Evolutionary conservation across 2,888 invertebrate species (phyloP).

Genomic region (Trachelus stipa): DNA sequence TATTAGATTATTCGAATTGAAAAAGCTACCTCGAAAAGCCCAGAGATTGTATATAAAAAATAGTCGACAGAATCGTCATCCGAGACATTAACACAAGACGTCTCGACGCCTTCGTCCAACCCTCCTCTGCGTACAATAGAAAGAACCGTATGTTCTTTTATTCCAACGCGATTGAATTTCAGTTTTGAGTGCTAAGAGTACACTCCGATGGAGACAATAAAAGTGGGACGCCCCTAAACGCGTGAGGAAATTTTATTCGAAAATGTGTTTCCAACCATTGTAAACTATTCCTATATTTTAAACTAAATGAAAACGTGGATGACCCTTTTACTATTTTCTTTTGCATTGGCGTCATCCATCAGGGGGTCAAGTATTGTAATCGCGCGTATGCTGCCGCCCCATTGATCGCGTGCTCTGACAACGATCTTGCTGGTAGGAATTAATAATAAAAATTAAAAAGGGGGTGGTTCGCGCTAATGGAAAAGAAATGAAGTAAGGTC

Average conservation of each 20-base stretch:
- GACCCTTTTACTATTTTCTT: not conserved
- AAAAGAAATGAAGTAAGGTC: slow-evolving; percentile 16
- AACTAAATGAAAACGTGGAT: slow-evolving; percentile 19
- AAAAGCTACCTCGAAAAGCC: not conserved
- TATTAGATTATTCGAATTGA: not conserved
- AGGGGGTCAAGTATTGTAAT: not conserved
- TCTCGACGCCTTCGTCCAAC: not conserved
- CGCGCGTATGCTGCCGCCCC: not conserved
- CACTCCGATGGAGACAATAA: slow-evolving; percentile 36
- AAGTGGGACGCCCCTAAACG: slow-evolving; percentile 53
- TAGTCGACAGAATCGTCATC: not conserved
- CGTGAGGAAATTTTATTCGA: slow-evolving; percentile 26
- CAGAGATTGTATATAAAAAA: not conserved
- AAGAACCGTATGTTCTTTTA: not conserved
- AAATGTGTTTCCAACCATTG: slow-evolving; percentile 41
- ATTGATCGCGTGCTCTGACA: not conserved
- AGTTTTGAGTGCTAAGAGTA: not conserved
- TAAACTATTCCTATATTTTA: slow-evolving; percentile 24
- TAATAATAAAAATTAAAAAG: not conserved
- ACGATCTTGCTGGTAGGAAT: not conserved
- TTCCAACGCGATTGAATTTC: not conserved
- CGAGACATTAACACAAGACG: not conserved
- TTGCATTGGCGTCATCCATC: slow-evolving; percentile 14
- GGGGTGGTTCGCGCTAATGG: slow-evolving; percentile 17
- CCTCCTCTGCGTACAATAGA: not conserved